Percentiles rank a stretch among this genome's conserved stretches.
Conservation (phyloP, 1,140 invertebrate species). For the Procambarus clarkii region DNA sequence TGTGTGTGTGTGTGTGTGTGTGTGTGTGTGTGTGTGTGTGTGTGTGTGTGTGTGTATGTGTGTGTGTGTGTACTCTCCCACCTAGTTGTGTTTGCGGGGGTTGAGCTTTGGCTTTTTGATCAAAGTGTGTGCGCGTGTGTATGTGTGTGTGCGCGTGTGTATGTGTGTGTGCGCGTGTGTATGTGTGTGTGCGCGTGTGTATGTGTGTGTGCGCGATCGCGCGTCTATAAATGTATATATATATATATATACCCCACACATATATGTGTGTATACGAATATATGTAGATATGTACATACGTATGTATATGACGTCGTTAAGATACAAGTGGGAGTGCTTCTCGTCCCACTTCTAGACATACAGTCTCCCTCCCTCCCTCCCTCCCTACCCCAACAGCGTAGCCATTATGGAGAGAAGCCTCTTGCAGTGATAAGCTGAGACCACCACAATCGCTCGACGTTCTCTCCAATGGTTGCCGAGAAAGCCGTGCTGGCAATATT, state of each 20-base stretch:
- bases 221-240: slow-evolving; percentile 9
- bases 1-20: too few species aligned
- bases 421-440: neutral
- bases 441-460: neutral
- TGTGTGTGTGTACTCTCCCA: too few species aligned
- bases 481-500: too few species aligned
- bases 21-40: too few species aligned
- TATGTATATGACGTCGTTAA: neutral
- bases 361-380: too few species aligned
- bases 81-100: too few species aligned
- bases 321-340: too few species aligned
- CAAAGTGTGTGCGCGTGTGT: too few species aligned
- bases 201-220: slow-evolving; percentile 29
- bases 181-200: slow-evolving; percentile 31
- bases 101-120: too few species aligned
- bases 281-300: neutral
- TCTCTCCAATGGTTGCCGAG: neutral
- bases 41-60: too few species aligned
- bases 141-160: neutral
- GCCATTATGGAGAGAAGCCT: neutral
- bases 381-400: too few species aligned
- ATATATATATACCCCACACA: neutral
- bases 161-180: slow-evolving; percentile 23
- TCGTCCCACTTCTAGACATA: too few species aligned
- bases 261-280: neutral